These are phyloP conservation scores for Aphodius granarius DNA, from an alignment of 2,888 invertebrate genomes.

Conservation along the genomic window DNA sequence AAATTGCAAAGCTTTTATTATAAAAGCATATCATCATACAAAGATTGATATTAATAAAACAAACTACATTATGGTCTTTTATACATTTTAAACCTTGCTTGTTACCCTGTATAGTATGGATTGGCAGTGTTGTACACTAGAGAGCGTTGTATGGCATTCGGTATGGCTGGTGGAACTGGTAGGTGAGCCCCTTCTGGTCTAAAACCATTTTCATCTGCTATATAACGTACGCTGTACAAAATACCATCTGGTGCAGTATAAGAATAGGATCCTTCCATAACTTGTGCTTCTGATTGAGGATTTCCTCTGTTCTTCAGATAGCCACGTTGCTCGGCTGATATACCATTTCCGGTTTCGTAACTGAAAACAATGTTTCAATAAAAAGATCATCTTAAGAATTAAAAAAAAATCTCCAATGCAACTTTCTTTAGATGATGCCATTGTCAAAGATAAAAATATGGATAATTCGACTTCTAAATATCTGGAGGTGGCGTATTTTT, in stretches of 20 bases:
- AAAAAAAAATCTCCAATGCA: background rate
- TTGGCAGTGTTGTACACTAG: conserved; percentile 34
- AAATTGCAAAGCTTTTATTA: background rate
- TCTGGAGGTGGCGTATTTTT: too few relatives aligned
- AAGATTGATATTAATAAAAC: background rate
- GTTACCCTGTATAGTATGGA: conserved; percentile 19
- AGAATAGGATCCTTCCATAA: conserved; percentile 60
- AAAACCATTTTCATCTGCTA: conserved; percentile 82
- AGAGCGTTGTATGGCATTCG: conserved; percentile 33
- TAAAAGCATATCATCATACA: background rate
- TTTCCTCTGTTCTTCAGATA: conserved; percentile 50
- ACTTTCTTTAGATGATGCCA: background rate
- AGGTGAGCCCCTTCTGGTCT: conserved; percentile 76
- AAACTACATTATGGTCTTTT: background rate
- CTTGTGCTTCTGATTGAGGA: conserved; percentile 47
- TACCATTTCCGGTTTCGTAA: conserved; percentile 76
- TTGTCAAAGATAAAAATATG: background rate
- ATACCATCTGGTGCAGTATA: conserved; percentile 64
- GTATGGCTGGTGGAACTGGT: conserved; percentile 73
- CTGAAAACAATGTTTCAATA: conserved; percentile 38
- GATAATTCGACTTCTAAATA: too few relatives aligned
- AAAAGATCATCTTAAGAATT: too few relatives aligned
- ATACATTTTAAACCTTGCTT: background rate
- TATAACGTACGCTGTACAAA: conserved; percentile 62
- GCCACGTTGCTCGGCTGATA: conserved; percentile 66